Base-by-base conservation (phyloP, 2,113 vertebrate species). In the Gallinago jamesoni region DNA sequence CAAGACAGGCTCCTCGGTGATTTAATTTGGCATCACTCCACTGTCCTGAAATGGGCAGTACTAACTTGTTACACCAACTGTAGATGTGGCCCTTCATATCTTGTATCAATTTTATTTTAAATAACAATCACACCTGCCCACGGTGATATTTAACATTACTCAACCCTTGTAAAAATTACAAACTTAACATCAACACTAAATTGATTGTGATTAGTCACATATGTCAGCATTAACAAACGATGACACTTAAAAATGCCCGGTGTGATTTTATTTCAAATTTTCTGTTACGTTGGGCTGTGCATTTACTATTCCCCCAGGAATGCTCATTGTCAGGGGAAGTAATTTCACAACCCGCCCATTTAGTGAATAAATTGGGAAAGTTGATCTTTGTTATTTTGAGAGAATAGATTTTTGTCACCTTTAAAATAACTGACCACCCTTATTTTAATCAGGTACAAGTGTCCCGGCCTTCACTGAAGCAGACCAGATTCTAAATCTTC, bases 291-390 rank as follows among this genome's bases (percentile, higher is more conserved):
- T 60, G 66, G 48, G 68, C 89, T 64, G 35, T 35, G 31, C 64
- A 19, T 59, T 95, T 93, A 53, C 90, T 53, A 19, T 84, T 81
- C 79, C 84, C 86, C 31, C 50, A 10, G 84, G 94, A 95, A 92
- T 19, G 52, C 76, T 95, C 76, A 45, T 90, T 88, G 91, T 78
- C 95, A 81, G 47, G 81, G 74, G 77, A 89, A 62, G 76, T 56
- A 37, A 92, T 96, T 97, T 96, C 94, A 85, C 59, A 35, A 92
- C 91, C 56, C 63, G 69, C 62, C 83, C 86, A 12, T 91, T 96
- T 84, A 92, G 84, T 59, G 50, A 95, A 85, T 2, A 67, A 92
- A 76, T 76, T 72, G 83, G 43, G 96, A 89, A 95, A 88, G 90
- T 4, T 84, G 90, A 92, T 95, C 88, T 89, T 53, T 28, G 68